Conservation (phyloP, 2,888 invertebrate species). For the Amphipyra berbera region DNA sequence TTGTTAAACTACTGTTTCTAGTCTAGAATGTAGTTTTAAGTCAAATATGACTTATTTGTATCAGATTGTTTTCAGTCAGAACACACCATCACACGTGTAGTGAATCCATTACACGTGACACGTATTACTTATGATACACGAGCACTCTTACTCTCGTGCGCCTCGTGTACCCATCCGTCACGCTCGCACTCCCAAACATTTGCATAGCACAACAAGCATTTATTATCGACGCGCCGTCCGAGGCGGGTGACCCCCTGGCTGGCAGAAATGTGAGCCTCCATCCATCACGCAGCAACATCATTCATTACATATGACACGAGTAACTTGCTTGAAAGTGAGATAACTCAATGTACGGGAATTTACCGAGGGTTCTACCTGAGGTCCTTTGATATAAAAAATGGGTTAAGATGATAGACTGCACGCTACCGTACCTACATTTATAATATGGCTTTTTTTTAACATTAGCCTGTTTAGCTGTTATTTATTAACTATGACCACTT, state of each 20-base stretch:
- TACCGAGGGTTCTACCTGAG: slow-evolving; percentile 41
- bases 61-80: too few species aligned
- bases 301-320: slow-evolving; percentile 43
- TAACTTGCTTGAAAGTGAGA: slow-evolving; percentile 15
- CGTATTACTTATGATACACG: background rate
- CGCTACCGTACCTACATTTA: slow-evolving; percentile 17
- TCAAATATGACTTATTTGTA: too few species aligned
- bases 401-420: slow-evolving; percentile 14
- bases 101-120: too few species aligned
- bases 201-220: slow-evolving; percentile 15
- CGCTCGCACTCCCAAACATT: slow-evolving; percentile 10
- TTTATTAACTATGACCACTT: slow-evolving; percentile 9
- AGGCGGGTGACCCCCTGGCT: slow-evolving; percentile 37
- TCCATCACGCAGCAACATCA: slow-evolving; percentile 44
- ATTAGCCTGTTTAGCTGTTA: slow-evolving; percentile 1
- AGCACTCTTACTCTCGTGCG: slow-evolving; percentile 18
- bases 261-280: slow-evolving; percentile 28
- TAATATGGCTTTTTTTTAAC: too few species aligned
- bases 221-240: slow-evolving; percentile 10
- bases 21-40: too few species aligned
- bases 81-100: too few species aligned
- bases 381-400: slow-evolving; percentile 11
- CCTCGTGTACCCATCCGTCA: slow-evolving; percentile 1
- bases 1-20: too few species aligned
- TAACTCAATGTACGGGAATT: slow-evolving; percentile 19